Conservation (phyloP, 2,113 vertebrate genomes). For the Pachypanchax playfairii region DNA sequence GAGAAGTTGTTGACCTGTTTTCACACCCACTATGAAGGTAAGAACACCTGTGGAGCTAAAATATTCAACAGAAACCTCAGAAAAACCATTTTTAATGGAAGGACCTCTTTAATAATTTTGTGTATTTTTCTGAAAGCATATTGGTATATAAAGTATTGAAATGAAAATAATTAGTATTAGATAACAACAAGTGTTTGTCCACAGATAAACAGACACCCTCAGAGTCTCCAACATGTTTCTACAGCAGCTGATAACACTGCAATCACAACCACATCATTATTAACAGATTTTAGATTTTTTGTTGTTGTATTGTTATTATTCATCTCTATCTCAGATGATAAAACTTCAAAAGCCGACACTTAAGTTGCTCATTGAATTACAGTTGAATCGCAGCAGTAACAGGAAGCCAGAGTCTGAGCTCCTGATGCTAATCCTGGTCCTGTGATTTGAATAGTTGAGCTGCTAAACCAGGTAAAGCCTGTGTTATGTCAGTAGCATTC, state of each 20-base stretch:
- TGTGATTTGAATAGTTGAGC: constrained; percentile 62
- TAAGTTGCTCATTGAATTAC: not conserved
- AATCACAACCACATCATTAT: constrained; percentile 1
- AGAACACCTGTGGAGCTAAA: too few relatives aligned
- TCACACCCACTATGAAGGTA: too few relatives aligned
- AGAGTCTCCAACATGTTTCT: not conserved
- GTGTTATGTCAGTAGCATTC: constrained; percentile 27
- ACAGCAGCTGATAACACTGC: not conserved
- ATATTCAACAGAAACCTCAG: too few relatives aligned
- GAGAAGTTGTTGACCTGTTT: too few relatives aligned
- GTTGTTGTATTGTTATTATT: too few relatives aligned
- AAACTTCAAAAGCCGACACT: not conserved
- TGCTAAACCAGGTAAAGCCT: constrained; percentile 63
- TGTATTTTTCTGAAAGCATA: too few relatives aligned
- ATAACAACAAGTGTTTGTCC: not conserved
- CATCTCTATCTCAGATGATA: not conserved
- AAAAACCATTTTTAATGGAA: too few relatives aligned
- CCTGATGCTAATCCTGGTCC: constrained; percentile 69
- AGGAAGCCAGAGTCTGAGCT: constrained; percentile 58
- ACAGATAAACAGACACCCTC: not conserved
- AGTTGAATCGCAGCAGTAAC: constrained; percentile 16
- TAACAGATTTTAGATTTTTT: too few relatives aligned
- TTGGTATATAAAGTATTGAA: constrained; percentile 1
- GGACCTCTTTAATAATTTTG: too few relatives aligned
- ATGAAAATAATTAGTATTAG: not conserved